phyloP scores from a whole-genome alignment of 1,140 invertebrate genomes.

The Araneus ventricosus region DNA sequence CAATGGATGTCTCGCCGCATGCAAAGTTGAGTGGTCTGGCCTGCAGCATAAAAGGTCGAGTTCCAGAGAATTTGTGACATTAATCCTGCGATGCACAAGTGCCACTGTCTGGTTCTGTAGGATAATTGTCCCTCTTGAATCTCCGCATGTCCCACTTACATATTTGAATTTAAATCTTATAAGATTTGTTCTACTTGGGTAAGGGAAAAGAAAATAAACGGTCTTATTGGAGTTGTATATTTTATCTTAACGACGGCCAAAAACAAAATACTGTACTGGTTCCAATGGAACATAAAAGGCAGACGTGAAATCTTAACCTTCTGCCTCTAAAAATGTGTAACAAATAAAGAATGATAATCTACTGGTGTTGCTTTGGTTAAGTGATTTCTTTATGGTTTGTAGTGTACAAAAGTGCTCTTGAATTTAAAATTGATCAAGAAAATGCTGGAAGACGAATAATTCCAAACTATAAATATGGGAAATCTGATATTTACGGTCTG shows the following conservation, averaged over 20 bases:
- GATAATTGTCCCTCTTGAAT: not conserved
- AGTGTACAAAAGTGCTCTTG: too few relatives aligned
- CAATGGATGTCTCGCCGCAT: constrained; percentile 1
- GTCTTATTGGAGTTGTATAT: not conserved
- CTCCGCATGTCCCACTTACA: constrained; percentile 20
- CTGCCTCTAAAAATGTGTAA: not conserved
- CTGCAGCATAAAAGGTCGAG: constrained; percentile 32
- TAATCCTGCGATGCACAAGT: constrained; percentile 39
- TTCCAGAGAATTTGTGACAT: constrained; percentile 28
- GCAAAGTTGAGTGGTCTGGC: not conserved
- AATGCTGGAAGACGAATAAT: too few relatives aligned
- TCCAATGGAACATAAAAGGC: not conserved
- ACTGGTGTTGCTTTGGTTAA: too few relatives aligned
- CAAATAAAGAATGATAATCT: not conserved
- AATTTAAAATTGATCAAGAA: too few relatives aligned
- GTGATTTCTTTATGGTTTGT: too few relatives aligned
- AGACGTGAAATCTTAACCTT: not conserved
- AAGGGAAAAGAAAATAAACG: not conserved
- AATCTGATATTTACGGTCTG: too few relatives aligned
- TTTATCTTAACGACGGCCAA: not conserved
- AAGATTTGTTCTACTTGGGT: not conserved
- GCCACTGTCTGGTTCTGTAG: not conserved
- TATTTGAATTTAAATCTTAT: constrained; percentile 33
- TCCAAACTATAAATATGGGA: too few relatives aligned
- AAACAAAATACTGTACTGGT: not conserved